Conservation (phyloP, 2,888 invertebrate species). For the Drosophila mayaguana region DNA sequence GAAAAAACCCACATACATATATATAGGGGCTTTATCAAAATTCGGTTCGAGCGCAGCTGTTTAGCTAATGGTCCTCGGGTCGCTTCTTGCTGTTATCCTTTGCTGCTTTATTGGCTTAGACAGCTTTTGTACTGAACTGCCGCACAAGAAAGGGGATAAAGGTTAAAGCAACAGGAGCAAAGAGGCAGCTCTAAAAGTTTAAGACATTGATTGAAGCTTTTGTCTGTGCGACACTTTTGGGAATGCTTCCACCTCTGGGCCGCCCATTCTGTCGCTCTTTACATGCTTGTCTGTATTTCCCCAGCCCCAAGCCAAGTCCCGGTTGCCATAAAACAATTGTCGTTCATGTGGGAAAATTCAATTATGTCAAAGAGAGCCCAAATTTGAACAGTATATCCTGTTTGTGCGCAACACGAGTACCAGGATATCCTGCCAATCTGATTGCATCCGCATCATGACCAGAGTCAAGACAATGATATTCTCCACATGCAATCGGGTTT, state of each 20-base stretch:
- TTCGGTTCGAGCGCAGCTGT: conserved; percentile 43
- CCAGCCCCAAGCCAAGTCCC: not conserved
- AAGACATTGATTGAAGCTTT: conserved; percentile 68
- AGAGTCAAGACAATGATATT: conserved; percentile 1
- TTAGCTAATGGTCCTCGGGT: conserved; percentile 54
- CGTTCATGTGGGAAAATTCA: conserved; percentile 53
- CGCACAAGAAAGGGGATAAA: conserved; percentile 56
- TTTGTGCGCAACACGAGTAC: conserved; percentile 34
- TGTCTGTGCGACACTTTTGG: conserved; percentile 51
- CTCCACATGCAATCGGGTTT: conserved; percentile 32
- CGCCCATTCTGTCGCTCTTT: not conserved
- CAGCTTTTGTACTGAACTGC: conserved; percentile 60
- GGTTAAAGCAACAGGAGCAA: conserved; percentile 67
- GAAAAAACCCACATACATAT: not conserved
- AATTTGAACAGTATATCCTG: conserved; percentile 43
- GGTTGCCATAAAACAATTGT: conserved; percentile 62
- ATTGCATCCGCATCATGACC: conserved; percentile 33
- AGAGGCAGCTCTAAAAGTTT: conserved; percentile 51
- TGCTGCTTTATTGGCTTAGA: conserved; percentile 68
- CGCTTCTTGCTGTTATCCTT: conserved; percentile 45
- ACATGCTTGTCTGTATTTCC: not conserved
- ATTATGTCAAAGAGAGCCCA: conserved; percentile 41
- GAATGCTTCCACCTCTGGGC: conserved; percentile 10
- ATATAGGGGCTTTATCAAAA: not conserved
- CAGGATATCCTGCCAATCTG: conserved; percentile 57